Evolutionary conservation across 2,888 invertebrate genomes (phyloP), one percentile per base, ranked within the genome.

Genomic region (Lycaena phlaeas): DNA sequence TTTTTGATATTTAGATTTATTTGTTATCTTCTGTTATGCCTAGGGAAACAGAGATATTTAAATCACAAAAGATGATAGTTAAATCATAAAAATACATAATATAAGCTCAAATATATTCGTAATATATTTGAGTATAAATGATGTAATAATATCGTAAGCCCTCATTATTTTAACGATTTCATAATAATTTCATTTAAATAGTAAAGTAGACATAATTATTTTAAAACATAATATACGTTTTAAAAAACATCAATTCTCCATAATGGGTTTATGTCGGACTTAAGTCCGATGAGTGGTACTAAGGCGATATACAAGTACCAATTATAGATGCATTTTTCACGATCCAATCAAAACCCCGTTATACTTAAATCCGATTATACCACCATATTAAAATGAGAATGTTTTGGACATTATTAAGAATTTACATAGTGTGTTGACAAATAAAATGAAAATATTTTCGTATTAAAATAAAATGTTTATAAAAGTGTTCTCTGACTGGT

Each of bases 401-500:
- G 12, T 34, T 34, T 22, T 10, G 18, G 34, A 34, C 34, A 34
- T 34, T 34, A 34, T 22, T 22, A 34, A 34, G 34, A 34, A 9
- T 34, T 34, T 34, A 7, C 18, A 11, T 12, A 18, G 18, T 22
- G 6, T 18, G 12, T 18, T 34, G 34, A 34, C 34, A 34, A 34
- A 18, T 34, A 22, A 18, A 34, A 34, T 22, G 22, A 18, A 5
- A 18, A 18, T 34, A 18, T 34, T 34, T 18, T 34, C 18, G 11
- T 9, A 7, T 22, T 12, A 22, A 31, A 10, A 30, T 9, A n/a
- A 30, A 38, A 27, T 34, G 37, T 41, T 38, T 25, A 28, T 27
- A 40, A 46, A 43, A 65, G 51, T 64, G 64, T 63, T 61, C 62
- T 57, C 54, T 46, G 54, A 53, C 49, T 41, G 49, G 50, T 49